phyloP scores from a whole-genome alignment of 2,797 vertebrate genomes.

The Chloroceryle inda region DNA sequence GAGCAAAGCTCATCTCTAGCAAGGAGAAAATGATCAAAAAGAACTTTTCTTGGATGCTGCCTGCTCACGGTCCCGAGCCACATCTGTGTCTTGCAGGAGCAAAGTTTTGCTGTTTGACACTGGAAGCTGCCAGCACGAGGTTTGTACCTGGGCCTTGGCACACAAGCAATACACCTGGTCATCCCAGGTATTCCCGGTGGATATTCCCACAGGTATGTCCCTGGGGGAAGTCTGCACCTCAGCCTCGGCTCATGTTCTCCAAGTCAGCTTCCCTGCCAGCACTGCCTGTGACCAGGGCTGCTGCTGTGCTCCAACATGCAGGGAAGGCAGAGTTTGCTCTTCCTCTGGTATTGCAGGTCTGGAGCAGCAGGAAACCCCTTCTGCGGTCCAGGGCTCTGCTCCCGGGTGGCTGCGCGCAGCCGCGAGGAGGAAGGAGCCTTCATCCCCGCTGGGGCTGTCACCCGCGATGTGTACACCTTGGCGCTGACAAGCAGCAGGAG shows the following conservation, averaged over 20 bases:
- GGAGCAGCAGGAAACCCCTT: not conserved
- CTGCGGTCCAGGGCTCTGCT: not conserved
- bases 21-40: not conserved
- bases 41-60: not conserved
- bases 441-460: not conserved
- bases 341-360: not conserved
- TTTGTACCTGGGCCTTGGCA: not conserved
- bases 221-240: not conserved
- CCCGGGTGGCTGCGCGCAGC: rapidly evolving
- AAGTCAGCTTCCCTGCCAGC: not conserved
- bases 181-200: too few relatives aligned
- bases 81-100: not conserved
- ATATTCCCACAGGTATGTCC: not conserved
- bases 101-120: not conserved
- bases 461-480: not conserved
- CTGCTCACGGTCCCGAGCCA: not conserved
- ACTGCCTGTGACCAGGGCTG: not conserved
- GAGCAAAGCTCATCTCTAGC: not conserved
- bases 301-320: not conserved
- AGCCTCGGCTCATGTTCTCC: rapidly evolving
- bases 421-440: not conserved
- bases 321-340: not conserved
- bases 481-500: not conserved
- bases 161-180: not conserved
- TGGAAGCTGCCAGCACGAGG: not conserved